A percentile compares a stretch with the other conserved stretches of the same genome.
Evolutionary conservation across 2,113 vertebrate genomes (phyloP).

Genomic region (Hyaena hyaena): DNA sequence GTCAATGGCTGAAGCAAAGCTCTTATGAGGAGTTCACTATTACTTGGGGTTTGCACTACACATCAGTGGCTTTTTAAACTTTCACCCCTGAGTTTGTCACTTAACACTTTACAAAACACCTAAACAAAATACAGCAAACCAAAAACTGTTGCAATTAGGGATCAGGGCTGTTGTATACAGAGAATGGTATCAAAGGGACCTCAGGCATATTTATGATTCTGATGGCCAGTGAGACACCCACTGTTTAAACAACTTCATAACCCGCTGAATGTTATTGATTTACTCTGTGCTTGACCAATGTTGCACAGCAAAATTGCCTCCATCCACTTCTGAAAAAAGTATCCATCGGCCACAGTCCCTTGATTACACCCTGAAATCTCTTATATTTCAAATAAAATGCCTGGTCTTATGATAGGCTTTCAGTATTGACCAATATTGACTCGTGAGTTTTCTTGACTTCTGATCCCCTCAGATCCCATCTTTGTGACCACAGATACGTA

Average conservation of each 20-base stretch:
- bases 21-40: not conserved
- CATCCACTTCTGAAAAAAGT: conserved; percentile 34
- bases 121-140: not conserved
- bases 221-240: not conserved
- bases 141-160: not conserved
- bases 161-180: not conserved
- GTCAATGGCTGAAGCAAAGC: not conserved
- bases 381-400: conserved; percentile 33
- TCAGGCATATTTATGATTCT: not conserved
- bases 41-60: not conserved
- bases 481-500: not conserved
- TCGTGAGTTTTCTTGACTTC: not conserved
- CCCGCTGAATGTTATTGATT: not conserved
- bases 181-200: not conserved
- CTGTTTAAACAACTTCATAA: conserved; percentile 10
- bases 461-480: not conserved
- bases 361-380: not conserved
- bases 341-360: not conserved
- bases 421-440: not conserved
- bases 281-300: not conserved
- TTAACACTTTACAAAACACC: not conserved
- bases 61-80: not conserved
- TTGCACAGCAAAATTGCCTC: not conserved
- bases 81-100: not conserved
- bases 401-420: not conserved